Evolutionary conservation across 2,888 invertebrate species (phyloP).

Genomic region (Drosophila flavopinicola): DNA sequence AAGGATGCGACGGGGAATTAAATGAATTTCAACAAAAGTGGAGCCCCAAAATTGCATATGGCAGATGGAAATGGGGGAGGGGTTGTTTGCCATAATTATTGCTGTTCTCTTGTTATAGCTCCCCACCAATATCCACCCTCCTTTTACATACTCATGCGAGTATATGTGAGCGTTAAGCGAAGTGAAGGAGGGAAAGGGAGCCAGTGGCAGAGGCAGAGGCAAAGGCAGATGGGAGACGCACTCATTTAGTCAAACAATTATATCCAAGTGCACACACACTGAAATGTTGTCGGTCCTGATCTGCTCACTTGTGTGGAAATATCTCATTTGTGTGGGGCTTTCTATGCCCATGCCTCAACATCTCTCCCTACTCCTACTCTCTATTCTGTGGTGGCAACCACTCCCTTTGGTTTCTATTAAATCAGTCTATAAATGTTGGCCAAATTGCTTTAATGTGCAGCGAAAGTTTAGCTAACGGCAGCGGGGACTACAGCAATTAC

Average conservation of each 20-base stretch:
- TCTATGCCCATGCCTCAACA: background rate
- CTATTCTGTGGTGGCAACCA: background rate
- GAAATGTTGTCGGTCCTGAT: constrained; percentile 39
- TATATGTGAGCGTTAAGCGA: constrained; percentile 40
- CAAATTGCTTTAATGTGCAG: constrained; percentile 82
- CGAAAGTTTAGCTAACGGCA: constrained; percentile 71
- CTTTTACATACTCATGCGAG: constrained; percentile 3
- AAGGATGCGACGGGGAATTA: constrained; percentile 67
- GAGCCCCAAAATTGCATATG: constrained; percentile 49
- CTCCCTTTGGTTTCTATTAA: constrained; percentile 75
- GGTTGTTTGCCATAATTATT: constrained; percentile 73
- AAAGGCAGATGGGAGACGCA: constrained; percentile 27
- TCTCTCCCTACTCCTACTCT: background rate
- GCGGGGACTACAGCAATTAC: constrained; percentile 51
- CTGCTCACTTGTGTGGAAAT: constrained; percentile 75
- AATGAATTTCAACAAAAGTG: constrained; percentile 68
- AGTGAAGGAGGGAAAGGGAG: constrained; percentile 23
- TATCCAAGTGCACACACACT: constrained; percentile 70
- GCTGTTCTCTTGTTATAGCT: constrained; percentile 41
- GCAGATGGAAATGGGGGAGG: constrained; percentile 23
- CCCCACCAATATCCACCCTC: constrained; percentile 4
- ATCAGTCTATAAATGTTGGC: constrained; percentile 82
- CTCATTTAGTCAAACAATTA: constrained; percentile 80
- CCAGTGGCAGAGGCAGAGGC: background rate
- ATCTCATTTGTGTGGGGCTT: constrained; percentile 61